These are phyloP conservation scores for Atethmia centrago DNA, from an alignment of 2,888 invertebrate genomes.

Conservation along the genomic window DNA sequence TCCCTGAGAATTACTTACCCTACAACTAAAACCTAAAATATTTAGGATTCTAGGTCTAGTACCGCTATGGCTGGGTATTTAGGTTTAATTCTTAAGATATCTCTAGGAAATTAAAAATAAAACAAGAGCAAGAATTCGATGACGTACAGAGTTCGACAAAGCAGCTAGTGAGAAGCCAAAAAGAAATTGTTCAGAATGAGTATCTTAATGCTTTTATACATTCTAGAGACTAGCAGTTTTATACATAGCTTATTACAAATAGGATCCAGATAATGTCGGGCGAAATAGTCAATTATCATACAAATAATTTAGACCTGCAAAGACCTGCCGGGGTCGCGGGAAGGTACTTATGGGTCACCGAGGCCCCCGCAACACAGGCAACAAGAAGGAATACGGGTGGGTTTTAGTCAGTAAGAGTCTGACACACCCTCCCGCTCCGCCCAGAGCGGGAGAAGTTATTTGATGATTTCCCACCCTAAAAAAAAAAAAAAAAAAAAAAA, in stretches of 20 bases:
- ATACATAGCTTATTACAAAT: background rate
- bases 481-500: too few species aligned
- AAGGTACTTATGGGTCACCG: too few species aligned
- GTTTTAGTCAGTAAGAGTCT: too few species aligned
- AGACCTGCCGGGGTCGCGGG: too few species aligned
- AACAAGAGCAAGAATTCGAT: conserved; percentile 24
- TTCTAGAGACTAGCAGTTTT: background rate
- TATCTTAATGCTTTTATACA: background rate
- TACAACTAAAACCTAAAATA: too few species aligned
- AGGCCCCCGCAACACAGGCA: too few species aligned
- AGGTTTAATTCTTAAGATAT: background rate
- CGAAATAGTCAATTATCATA: conserved; percentile 10
- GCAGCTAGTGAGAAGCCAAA: background rate
- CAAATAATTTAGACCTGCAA: background rate
- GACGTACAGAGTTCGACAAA: conserved; percentile 20
- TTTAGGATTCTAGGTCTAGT: background rate
- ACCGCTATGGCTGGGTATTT: background rate
- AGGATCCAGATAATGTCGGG: background rate
- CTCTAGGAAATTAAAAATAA: conserved; percentile 20
- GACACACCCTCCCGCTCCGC: too few species aligned
- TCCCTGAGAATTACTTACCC: background rate
- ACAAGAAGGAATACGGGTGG: too few species aligned
- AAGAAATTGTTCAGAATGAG: too few species aligned
- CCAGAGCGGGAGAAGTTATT: too few species aligned
- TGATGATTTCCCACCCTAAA: too few species aligned